These are phyloP conservation scores for Gambusia holbrooki DNA, from an alignment of 2,113 vertebrate genomes.

Conservation along the genomic window DNA sequence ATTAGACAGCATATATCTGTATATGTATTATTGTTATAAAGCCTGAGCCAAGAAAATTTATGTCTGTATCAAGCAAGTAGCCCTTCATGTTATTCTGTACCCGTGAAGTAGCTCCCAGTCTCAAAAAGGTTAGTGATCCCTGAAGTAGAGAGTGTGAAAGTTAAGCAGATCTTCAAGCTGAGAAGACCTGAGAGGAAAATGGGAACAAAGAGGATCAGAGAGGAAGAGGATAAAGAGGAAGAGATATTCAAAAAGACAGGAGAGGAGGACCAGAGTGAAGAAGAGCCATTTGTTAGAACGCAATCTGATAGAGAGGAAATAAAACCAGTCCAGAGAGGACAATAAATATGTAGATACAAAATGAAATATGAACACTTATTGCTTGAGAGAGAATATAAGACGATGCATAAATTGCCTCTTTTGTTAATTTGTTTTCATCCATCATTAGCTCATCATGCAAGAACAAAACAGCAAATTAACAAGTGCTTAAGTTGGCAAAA, in stretches of 20 bases:
- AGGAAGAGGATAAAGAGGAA: conserved; percentile 14
- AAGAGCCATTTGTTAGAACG: background rate
- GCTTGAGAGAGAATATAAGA: background rate
- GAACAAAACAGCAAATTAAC: conserved; percentile 61
- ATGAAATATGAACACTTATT: conserved; percentile 2
- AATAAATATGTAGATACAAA: background rate
- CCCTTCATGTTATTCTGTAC: no score
- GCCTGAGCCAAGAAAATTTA: no score
- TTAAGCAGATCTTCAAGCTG: background rate
- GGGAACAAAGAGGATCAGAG: background rate
- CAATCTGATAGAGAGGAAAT: background rate
- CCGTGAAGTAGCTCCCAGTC: no score
- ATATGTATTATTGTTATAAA: no score
- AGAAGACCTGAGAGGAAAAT: conserved; percentile 12
- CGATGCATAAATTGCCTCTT: conserved; percentile 26
- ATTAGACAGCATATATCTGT: no score
- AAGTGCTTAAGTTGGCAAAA: conserved; percentile 56
- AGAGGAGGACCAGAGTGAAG: background rate
- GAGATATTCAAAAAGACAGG: conserved; percentile 20
- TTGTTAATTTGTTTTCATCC: conserved; percentile 23
- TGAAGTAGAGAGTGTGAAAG: background rate
- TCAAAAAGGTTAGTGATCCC: no score
- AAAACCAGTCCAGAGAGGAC: background rate
- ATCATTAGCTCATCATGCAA: conserved; percentile 53
- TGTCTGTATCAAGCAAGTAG: no score